Evolutionary conservation across 2,888 invertebrate species (phyloP).

Genomic region (Lepeophtheirus nordmannii): DNA sequence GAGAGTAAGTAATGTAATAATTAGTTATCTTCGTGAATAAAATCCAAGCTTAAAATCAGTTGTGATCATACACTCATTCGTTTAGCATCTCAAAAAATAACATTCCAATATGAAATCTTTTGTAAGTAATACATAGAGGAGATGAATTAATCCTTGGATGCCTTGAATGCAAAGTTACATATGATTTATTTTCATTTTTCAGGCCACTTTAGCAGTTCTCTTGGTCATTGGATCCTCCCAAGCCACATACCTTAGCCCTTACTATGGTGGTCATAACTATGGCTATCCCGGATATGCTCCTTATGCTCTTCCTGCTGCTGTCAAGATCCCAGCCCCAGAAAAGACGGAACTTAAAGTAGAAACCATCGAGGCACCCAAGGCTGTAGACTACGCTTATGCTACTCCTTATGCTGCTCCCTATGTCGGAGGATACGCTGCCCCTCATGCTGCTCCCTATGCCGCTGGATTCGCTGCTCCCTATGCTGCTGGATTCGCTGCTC

Average conservation of each 20-base stretch:
- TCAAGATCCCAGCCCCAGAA: not conserved
- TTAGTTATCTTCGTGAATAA: not conserved
- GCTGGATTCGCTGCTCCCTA: not conserved
- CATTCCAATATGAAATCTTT: constrained; percentile 21
- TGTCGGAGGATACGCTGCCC: not conserved
- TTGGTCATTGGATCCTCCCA: not conserved
- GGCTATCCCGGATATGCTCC: constrained; percentile 6
- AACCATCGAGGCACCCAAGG: not conserved
- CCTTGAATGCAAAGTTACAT: not conserved
- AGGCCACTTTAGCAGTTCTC: not conserved
- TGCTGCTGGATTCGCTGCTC: not conserved
- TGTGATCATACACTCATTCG: constrained; percentile 18
- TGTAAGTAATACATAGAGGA: constrained; percentile 13
- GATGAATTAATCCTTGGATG: not conserved
- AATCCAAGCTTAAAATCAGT: constrained; percentile 1
- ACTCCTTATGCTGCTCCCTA: not conserved
- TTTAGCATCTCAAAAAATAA: constrained; percentile 15
- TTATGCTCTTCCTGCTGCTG: constrained; percentile 7
- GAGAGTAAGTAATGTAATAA: too few species aligned
- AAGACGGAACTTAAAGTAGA: not conserved
- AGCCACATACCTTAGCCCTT: not conserved
- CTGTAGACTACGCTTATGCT: not conserved
- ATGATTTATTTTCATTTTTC: not conserved
- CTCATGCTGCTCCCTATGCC: constrained; percentile 7
- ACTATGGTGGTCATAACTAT: not conserved